Evolutionary conservation across 2,888 invertebrate species (phyloP), one percentile per base, ranked within the genome.

Genomic region (Pardosa pseudoannulata): DNA sequence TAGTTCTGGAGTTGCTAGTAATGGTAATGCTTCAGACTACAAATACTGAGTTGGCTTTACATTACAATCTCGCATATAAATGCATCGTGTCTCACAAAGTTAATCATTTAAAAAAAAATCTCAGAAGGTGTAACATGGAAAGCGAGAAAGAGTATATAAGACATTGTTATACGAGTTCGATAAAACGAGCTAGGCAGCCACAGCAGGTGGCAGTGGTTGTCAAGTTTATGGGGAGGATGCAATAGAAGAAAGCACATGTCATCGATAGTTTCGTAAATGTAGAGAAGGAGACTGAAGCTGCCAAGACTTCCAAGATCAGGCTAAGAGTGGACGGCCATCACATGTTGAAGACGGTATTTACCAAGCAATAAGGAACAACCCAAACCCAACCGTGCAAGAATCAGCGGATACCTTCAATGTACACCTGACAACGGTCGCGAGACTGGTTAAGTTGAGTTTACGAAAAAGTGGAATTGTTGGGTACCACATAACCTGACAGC

Each of bases 351-450:
- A 46, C 9, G 41, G 16, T 16, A n/a, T n/a, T n/a, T n/a, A n/a
- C n/a, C n/a, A n/a, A n/a, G n/a, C n/a, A n/a, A n/a, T n/a, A n/a
- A n/a, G n/a, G n/a, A n/a, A n/a, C 13, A 67, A 28, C 16, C 13
- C 31, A 16, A 46, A 67, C 67, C 23, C 23, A 67, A 65, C 1
- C 31, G 16, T 65, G 41, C n/a, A 31, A 29, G 0, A 65, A 76
- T 67, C 28, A 76, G 65, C n/a, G 23, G 19, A 67, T 13, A 76
- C 76, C 41, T 76, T 67, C 65, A 28, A 29, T 16, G 19, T 76
- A 67, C 76, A 41, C 0, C 28, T 0, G 16, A 41, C 41, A 67
- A 41, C 29, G 7, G 41, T 76, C n/a, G 28, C 39, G 67, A 65
- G 29, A 6, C n/a, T 39, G 41, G 41, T 46, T 39, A 65, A 62